Percentiles rank a stretch among this genome's conserved stretches.
Conservation (phyloP, 2,113 vertebrate species). For the Suncus etruscus region DNA sequence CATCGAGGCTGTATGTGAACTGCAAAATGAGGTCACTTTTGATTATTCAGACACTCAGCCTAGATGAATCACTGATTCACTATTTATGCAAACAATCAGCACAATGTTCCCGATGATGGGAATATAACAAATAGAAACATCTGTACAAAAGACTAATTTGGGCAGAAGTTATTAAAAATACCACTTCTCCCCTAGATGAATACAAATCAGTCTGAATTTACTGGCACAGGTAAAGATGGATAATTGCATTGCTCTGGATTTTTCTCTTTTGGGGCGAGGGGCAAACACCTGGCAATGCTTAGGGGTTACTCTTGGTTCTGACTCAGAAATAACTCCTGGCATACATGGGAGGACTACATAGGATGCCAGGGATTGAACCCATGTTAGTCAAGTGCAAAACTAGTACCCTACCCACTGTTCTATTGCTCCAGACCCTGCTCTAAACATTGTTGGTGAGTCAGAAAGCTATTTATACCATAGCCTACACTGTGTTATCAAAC, state of each 20-base stretch:
- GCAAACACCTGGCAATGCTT: no score
- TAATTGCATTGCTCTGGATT: not conserved
- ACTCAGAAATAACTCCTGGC: no score
- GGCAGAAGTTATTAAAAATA: constrained; percentile 58
- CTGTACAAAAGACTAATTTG: constrained; percentile 54
- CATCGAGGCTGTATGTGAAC: not conserved
- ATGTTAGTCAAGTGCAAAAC: no score
- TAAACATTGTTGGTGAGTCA: constrained; percentile 3
- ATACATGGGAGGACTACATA: no score
- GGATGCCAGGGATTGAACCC: no score
- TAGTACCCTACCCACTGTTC: no score
- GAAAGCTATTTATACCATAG: not conserved
- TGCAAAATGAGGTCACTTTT: constrained; percentile 57
- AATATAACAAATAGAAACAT: constrained; percentile 33
- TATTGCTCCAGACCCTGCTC: constrained; percentile 27
- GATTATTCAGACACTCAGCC: constrained; percentile 42
- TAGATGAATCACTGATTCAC: constrained; percentile 43
- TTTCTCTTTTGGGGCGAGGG: not conserved
- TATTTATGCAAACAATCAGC: constrained; percentile 50
- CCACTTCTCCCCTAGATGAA: not conserved
- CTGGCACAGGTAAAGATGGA: not conserved
- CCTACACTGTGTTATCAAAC: not conserved
- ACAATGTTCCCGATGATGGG: constrained; percentile 30
- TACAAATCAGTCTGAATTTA: constrained; percentile 17
- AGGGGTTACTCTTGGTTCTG: no score